Percentiles rank a stretch among this genome's conserved stretches.
Conservation (phyloP, 2,888 invertebrate genomes). For the Caenorhabditis sulstoni region DNA sequence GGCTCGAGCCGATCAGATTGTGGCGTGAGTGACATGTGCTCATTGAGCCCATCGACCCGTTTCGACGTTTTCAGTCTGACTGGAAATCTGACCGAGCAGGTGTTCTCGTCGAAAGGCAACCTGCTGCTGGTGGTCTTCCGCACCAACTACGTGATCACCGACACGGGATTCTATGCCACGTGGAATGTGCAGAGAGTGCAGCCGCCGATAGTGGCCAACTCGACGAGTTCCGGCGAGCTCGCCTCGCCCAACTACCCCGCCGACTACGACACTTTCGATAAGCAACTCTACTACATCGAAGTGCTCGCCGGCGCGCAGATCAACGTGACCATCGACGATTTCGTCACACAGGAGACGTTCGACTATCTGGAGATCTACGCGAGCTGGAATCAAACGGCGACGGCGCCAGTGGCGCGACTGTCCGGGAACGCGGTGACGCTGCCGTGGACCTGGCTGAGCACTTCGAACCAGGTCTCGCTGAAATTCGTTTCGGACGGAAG, state of each 20-base stretch:
- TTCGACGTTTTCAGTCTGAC: conserved; percentile 6
- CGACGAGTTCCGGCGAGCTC: conserved; percentile 86
- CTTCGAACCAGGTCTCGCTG: conserved; percentile 8
- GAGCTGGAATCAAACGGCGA: conserved; percentile 2
- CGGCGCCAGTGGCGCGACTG: neutral
- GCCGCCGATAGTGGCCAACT: conserved; percentile 24
- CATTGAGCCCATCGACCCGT: neutral
- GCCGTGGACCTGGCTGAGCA: conserved; percentile 36
- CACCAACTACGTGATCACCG: conserved; percentile 85
- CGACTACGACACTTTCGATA: conserved; percentile 83
- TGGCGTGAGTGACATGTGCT: conserved; percentile 4
- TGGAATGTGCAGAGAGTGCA: conserved; percentile 36
- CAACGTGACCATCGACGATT: conserved; percentile 41
- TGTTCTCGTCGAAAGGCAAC: conserved; percentile 14
- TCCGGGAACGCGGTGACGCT: conserved; percentile 18
- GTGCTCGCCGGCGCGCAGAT: conserved; percentile 12
- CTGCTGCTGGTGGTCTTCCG: conserved; percentile 32
- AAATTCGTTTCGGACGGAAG: conserved; percentile 47
- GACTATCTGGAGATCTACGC: conserved; percentile 37
- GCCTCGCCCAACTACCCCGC: conserved; percentile 93
- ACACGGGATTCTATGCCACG: conserved; percentile 86
- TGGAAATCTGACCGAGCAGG: conserved; percentile 31
- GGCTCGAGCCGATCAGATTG: conserved; percentile 12
- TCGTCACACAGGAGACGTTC: conserved; percentile 33
- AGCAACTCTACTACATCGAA: conserved; percentile 39